phyloP scores from a whole-genome alignment of 2,888 invertebrate species.

The Zaprionus obscuricornis region DNA sequence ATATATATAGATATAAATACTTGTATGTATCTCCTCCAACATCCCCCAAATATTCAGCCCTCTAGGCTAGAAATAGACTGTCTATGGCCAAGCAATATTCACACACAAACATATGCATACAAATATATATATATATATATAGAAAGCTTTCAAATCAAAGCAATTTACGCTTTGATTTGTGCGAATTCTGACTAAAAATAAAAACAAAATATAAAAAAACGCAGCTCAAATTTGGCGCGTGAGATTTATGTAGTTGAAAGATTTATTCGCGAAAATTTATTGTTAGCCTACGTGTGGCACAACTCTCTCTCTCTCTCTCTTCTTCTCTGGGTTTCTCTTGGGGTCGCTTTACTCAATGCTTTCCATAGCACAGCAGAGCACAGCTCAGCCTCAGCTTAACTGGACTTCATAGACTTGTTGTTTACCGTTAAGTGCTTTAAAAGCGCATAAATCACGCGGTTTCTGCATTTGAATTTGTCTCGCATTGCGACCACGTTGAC shows the following conservation, averaged over 20 bases:
- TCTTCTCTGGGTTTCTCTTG: too few relatives aligned
- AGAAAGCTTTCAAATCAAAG: constrained; percentile 81
- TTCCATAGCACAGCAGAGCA: too few relatives aligned
- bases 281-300: constrained; percentile 43
- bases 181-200: constrained; percentile 40
- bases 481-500: constrained; percentile 61
- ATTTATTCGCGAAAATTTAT: constrained; percentile 78
- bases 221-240: constrained; percentile 70
- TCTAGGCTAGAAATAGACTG: constrained; percentile 31
- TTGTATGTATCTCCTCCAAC: too few relatives aligned
- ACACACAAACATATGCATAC: not conserved
- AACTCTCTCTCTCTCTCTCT: too few relatives aligned
- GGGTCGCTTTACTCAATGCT: too few relatives aligned
- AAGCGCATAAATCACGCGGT: constrained; percentile 80
- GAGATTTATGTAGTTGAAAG: constrained; percentile 82
- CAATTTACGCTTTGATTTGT: constrained; percentile 82
- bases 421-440: constrained; percentile 78
- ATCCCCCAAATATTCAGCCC: too few relatives aligned
- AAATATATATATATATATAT: too few relatives aligned
- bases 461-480: constrained; percentile 57
- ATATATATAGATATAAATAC: too few relatives aligned
- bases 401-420: constrained; percentile 77
- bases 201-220: constrained; percentile 30
- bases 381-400: too few relatives aligned
- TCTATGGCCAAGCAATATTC: too few relatives aligned